Evolutionary conservation across 2,797 vertebrate species (phyloP).

Genomic region (Amniataba percoides): DNA sequence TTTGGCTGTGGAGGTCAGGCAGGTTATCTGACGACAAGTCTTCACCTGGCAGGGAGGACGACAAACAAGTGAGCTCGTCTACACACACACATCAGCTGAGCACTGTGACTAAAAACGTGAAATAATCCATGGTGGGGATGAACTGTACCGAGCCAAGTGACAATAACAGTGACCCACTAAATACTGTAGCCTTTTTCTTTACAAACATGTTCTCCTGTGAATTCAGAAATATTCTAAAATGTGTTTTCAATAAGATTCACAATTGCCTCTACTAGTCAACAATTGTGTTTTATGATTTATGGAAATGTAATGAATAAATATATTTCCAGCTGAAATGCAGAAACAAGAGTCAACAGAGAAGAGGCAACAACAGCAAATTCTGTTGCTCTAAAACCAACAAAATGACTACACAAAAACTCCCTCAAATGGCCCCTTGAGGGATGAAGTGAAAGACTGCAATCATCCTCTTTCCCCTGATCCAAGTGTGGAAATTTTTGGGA

Average conservation of each 20-base stretch:
- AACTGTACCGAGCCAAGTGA: too few relatives aligned
- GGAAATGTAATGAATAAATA: neutral
- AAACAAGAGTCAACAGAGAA: neutral
- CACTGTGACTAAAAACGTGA: slow-evolving; percentile 1
- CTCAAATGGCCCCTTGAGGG: neutral
- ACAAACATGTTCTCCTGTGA: neutral
- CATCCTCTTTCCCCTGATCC: neutral
- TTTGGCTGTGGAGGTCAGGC: slow-evolving; percentile 61
- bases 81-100: neutral
- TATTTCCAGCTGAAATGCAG: neutral
- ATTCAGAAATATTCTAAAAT: neutral
- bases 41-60: slow-evolving; percentile 43
- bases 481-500: neutral
- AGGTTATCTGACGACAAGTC: slow-evolving; percentile 63
- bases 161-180: neutral
- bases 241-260: neutral
- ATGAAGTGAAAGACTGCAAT: neutral
- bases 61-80: slow-evolving; percentile 22
- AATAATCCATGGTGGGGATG: neutral
- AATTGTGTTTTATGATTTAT: neutral
- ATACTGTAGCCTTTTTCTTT: neutral
- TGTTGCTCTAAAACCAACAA: neutral
- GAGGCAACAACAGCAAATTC: neutral
- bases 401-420: neutral
- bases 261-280: neutral